Percentiles rank a stretch among this genome's conserved stretches.
phyloP scores from a whole-genome alignment of 2,797 vertebrate genomes.

The Galago senegalensis region DNA sequence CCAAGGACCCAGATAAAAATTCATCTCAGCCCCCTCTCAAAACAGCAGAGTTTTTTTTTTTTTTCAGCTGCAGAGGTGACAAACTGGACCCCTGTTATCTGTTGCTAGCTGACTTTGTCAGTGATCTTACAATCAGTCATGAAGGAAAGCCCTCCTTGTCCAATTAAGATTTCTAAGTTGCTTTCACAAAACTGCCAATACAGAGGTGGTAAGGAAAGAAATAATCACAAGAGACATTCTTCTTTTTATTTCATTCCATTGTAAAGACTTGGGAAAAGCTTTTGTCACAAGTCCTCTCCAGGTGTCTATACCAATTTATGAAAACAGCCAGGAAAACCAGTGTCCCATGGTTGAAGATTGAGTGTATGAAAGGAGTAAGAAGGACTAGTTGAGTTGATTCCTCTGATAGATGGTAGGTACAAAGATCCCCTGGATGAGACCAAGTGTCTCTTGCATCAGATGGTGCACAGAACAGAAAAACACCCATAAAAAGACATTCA shows the following conservation, averaged over 20 bases:
- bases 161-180: constrained; percentile 49
- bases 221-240: neutral
- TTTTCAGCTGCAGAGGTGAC: neutral
- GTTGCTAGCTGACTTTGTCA: neutral
- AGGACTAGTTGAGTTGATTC: neutral
- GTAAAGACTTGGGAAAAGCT: neutral
- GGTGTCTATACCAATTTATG: neutral
- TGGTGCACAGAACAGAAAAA: neutral
- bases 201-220: neutral
- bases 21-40: neutral
- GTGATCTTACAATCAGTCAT: neutral
- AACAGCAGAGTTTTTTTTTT: neutral
- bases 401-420: neutral
- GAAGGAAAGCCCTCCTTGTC: neutral
- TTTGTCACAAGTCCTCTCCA: neutral
- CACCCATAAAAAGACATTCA: neutral
- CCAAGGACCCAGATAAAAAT: neutral
- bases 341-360: neutral
- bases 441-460: neutral
- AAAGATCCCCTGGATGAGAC: neutral
- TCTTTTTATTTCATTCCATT: neutral
- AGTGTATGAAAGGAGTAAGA: neutral
- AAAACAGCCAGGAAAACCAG: neutral
- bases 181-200: neutral
- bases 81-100: neutral